A percentile compares a stretch with the other conserved stretches of the same genome.
These are phyloP conservation scores for Calycopis cecrops DNA, from an alignment of 1,140 invertebrate species.

Conservation along the genomic window DNA sequence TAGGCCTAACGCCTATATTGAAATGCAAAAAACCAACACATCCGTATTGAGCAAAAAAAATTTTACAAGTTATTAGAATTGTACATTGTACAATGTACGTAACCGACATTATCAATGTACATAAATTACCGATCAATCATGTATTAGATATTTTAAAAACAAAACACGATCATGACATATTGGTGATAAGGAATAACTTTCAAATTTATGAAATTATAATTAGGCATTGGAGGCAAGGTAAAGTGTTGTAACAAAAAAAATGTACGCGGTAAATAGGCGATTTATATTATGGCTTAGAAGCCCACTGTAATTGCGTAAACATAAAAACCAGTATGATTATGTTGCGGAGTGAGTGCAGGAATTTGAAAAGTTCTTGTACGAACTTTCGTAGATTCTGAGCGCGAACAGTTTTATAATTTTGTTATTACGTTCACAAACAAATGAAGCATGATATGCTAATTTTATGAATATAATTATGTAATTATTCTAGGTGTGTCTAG, in stretches of 20 bases:
- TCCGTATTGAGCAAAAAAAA: slow-evolving; percentile 1
- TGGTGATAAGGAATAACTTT: slow-evolving; percentile 10
- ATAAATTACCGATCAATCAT: slow-evolving; percentile 5
- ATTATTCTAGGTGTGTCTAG: too few relatives aligned
- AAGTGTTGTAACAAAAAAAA: slow-evolving; percentile 5
- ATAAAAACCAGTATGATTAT: slow-evolving; percentile 5
- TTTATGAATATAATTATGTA: too few relatives aligned
- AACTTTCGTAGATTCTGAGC: too few relatives aligned
- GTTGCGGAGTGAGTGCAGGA: too few relatives aligned
- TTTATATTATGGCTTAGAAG: slow-evolving; percentile 2
- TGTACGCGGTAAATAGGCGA: neutral
- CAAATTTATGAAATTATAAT: slow-evolving; percentile 9
- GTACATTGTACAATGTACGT: neutral
- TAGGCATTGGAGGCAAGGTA: slow-evolving; percentile 4
- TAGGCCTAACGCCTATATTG: too few relatives aligned
- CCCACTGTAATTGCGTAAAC: slow-evolving; percentile 3
- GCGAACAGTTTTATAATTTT: too few relatives aligned
- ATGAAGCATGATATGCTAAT: too few relatives aligned
- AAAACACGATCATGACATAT: slow-evolving; percentile 4
- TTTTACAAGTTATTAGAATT: neutral
- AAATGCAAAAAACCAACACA: neutral
- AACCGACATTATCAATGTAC: slow-evolving; percentile 3
- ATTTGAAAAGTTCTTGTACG: too few relatives aligned
- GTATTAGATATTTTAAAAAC: slow-evolving; percentile 2
- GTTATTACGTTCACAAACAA: too few relatives aligned